Evolutionary conservation across 1,140 invertebrate species (phyloP), one percentile per base, ranked within the genome.

Genomic region (Eubasilissa regina): DNA sequence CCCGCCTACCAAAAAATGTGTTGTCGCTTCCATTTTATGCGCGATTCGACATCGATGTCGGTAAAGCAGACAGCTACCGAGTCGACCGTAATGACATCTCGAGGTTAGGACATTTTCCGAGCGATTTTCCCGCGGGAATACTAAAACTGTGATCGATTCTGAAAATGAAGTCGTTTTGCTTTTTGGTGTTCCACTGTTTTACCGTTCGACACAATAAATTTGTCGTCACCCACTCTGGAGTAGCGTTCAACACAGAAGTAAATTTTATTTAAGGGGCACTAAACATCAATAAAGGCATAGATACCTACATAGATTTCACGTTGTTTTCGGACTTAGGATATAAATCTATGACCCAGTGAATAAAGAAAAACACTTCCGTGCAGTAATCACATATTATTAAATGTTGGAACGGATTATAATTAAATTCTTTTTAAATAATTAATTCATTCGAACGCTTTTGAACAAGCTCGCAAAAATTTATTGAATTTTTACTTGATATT

Each of bases 71-170:
- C 47, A 13, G 70, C 48, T 19, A 35, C 70, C 47, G 51, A 35
- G 17, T 44, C 66, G 66, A 70, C 44, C 70, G 70, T 55, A 73
- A 73, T 73, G 70, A 53, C 70, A 73, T 73, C 51, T 73, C 47
- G 70, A 21, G 70, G 70, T 35, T 51, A 35, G 48, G 48, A 53
- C 47, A 56, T 56, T 73, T 73, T 48, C 70, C 70, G 70, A n/a
- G 35, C 12, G 66, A 51, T 48, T 13, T 70, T 70, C 70, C 70
- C 70, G 51, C 17, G 51, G 48, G 70, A 73, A 73, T 55, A 73
- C 19, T 73, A 73, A 53, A 73, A 73, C 51, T 13, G 19, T 56
- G 19, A 73, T 73, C 70, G 70, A 53, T 73, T 73, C 70, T 12
- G 51, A 73, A 53, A 13, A 21, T 43, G 60, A 19, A 58, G 55